Conservation (phyloP, 2,113 vertebrate species). For the Chunga burmeisteri region DNA sequence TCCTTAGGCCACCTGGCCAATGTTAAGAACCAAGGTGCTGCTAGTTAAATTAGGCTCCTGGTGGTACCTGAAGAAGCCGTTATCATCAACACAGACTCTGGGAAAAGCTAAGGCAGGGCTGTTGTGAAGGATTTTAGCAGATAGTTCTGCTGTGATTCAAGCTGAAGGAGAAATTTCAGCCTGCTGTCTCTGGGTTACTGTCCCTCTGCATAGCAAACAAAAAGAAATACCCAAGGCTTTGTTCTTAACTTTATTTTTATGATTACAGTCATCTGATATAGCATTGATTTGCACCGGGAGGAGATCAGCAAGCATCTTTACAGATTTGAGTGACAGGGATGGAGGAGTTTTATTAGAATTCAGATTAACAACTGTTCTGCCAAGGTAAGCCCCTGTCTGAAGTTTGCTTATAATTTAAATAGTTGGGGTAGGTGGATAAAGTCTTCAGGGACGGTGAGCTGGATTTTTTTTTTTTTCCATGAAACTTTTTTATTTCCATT, state of each 20-base stretch:
- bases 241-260: background rate
- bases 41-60: background rate
- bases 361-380: background rate
- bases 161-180: background rate
- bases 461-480: background rate
- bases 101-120: background rate
- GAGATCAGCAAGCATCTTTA: background rate
- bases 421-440: background rate
- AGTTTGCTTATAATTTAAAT: background rate
- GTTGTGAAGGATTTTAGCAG: background rate
- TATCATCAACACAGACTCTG: background rate
- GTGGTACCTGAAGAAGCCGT: background rate
- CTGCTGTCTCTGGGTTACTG: background rate
- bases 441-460: background rate
- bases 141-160: background rate
- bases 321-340: background rate
- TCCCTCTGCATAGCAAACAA: background rate
- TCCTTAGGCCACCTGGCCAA: background rate
- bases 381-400: background rate
- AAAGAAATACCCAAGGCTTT: background rate
- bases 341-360: background rate
- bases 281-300: background rate
- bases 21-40: background rate
- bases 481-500: background rate
- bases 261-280: background rate